Base-by-base conservation (phyloP, 2,113 vertebrate species). In the Daphoenositta chrysoptera region DNA sequence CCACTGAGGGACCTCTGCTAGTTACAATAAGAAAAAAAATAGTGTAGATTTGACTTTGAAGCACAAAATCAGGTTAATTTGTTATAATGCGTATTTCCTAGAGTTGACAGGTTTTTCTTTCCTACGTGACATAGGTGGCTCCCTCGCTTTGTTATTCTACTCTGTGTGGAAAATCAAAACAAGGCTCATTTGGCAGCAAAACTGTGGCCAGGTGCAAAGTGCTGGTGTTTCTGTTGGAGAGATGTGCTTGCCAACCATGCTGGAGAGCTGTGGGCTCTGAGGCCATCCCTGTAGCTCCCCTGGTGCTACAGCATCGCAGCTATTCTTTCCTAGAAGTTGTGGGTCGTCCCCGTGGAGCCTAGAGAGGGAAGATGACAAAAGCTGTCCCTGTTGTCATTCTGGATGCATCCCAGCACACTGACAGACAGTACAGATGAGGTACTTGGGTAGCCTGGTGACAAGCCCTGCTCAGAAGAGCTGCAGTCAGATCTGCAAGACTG, bases 161-260 rank as follows among this genome's bases (percentile, higher is more conserved):
- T 33, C 19, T 58, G 27, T 0, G 0, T 64, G 68, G 51, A 78
- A 96, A 82, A 87, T 75, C 20, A 87, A 81, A 94, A 44, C 30
- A 64, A 63, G 95, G 33, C 58, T 83, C 13, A 18, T 47, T 50
- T 66, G 39, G 19, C 2, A 15, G 31, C 21, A 66, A 14, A 92
- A 63, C 15, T 28, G 35, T 0, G 0, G 30, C 30, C 57, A 76
- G n/a, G 39, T 77, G 63, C 51, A 66, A 45, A n/a, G 64, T 11
- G 22, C 44, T 87, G 44, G 10, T 76, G 78, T 71, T 85, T 79
- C 50, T 66, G 15, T 35, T 48, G 69, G 35, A 75, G 87, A 71
- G 30, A 12, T 18, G 19, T 70, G 64, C 69, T 68, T 3, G 2
- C 63, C 65, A 65, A 1, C 15, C 28, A 4, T 54, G 13, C 33